phyloP scores from a whole-genome alignment of 2,113 vertebrate genomes.

The Podiceps cristatus region DNA sequence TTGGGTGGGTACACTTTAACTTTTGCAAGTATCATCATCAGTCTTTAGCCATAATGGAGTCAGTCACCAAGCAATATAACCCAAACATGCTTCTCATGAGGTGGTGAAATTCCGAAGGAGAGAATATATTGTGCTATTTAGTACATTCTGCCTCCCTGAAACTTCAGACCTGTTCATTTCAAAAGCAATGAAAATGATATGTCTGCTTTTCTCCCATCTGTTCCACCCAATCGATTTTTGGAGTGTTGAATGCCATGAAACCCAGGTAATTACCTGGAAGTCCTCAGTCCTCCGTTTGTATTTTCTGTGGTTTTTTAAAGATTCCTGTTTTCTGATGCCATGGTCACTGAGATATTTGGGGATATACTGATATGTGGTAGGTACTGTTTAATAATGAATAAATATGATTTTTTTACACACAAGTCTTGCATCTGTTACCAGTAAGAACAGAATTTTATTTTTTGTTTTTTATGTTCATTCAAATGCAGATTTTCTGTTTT shows the following conservation, averaged over 20 bases:
- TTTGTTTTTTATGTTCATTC: background rate
- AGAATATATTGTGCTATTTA: background rate
- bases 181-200: background rate
- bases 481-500: background rate
- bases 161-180: conserved; percentile 4
- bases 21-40: background rate
- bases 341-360: background rate
- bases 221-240: conserved; percentile 7
- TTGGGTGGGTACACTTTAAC: background rate
- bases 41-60: conserved; percentile 1
- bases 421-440: background rate
- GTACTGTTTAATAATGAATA: background rate
- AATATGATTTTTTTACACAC: background rate
- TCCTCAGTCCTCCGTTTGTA: background rate
- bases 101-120: background rate
- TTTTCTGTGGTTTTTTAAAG: background rate
- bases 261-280: conserved; percentile 14
- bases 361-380: background rate
- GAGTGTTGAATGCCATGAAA: background rate
- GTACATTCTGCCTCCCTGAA: background rate
- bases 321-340: background rate
- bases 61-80: background rate
- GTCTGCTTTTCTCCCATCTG: conserved; percentile 19
- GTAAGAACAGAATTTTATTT: background rate
- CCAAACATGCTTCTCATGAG: background rate